Evolutionary conservation across 2,113 vertebrate genomes (phyloP).

Genomic region (Cyphomyrus plagiostoma): DNA sequence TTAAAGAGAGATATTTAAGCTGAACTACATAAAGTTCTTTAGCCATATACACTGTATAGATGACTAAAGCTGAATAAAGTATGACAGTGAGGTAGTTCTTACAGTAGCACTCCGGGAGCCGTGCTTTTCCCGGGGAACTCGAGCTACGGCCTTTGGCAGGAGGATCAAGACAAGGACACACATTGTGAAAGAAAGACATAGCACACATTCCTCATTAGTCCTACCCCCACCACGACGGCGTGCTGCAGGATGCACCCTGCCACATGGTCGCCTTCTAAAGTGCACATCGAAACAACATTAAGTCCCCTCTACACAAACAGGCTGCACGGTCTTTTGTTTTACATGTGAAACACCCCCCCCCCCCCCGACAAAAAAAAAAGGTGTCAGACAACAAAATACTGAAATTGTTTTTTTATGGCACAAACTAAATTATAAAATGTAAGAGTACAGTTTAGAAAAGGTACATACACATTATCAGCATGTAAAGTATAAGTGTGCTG

Average conservation of each 20-base stretch:
- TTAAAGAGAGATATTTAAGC: neutral
- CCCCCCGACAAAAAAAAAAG: neutral
- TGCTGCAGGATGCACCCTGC: neutral
- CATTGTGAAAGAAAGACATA: neutral
- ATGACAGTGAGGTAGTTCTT: neutral
- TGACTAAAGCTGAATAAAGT: neutral
- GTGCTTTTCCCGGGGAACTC: neutral
- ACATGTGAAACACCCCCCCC: neutral
- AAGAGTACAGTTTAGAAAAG: neutral
- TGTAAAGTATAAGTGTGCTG: neutral
- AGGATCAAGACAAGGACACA: neutral
- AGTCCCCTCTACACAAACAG: neutral
- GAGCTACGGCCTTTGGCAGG: neutral
- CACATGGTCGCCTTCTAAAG: neutral
- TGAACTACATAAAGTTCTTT: neutral
- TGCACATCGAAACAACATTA: neutral
- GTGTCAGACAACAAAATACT: neutral
- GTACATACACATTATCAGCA: neutral
- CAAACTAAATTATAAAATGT: conserved; percentile 6
- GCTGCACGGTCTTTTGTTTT: neutral
- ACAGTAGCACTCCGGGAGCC: neutral
- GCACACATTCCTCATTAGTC: neutral
- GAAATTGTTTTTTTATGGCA: neutral
- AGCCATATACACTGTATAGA: neutral
- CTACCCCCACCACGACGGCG: neutral